Evolutionary conservation across 92 coral and sea anemone genomes (phyloP).

Genomic region (Epizoanthus illoricatus): DNA sequence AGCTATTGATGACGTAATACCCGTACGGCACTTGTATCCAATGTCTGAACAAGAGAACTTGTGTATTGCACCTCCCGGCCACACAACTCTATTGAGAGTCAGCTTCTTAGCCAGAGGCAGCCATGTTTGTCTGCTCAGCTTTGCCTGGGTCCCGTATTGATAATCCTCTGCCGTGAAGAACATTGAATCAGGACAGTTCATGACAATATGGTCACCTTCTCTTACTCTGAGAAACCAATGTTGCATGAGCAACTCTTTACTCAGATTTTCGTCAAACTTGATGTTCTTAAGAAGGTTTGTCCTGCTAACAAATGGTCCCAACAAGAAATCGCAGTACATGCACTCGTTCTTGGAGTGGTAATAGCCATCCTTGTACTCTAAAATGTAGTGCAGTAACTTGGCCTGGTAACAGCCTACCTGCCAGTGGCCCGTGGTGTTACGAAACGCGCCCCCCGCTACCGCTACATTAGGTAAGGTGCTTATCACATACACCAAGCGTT

Average conservation of each 20-base stretch:
- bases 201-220: constrained; percentile 27
- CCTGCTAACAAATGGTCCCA: constrained; percentile 49
- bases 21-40: constrained; percentile 45
- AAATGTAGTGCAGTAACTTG: constrained; percentile 38
- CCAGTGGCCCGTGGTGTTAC: constrained; percentile 55
- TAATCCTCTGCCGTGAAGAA: constrained; percentile 43
- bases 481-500: constrained; percentile 44
- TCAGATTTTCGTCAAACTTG: constrained; percentile 45
- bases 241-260: constrained; percentile 39
- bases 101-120: constrained; percentile 31
- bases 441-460: constrained; percentile 51
- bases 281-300: constrained; percentile 43
- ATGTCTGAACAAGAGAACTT: constrained; percentile 45
- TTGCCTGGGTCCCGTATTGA: constrained; percentile 35
- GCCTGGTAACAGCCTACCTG: constrained; percentile 46
- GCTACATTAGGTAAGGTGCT: constrained; percentile 34
- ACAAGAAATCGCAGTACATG: constrained; percentile 47
- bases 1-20: constrained; percentile 34
- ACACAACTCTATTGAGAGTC: constrained; percentile 31
- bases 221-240: constrained; percentile 47
- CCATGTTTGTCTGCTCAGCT: constrained; percentile 38
- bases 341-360: constrained; percentile 48
- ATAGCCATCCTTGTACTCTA: constrained; percentile 49
- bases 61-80: constrained; percentile 30
- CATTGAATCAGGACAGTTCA: constrained; percentile 60